A percentile compares a stretch with the other conserved stretches of the same genome.
phyloP scores from a whole-genome alignment of 92 coral and sea anemone genomes.

The Palythoa grandis region DNA sequence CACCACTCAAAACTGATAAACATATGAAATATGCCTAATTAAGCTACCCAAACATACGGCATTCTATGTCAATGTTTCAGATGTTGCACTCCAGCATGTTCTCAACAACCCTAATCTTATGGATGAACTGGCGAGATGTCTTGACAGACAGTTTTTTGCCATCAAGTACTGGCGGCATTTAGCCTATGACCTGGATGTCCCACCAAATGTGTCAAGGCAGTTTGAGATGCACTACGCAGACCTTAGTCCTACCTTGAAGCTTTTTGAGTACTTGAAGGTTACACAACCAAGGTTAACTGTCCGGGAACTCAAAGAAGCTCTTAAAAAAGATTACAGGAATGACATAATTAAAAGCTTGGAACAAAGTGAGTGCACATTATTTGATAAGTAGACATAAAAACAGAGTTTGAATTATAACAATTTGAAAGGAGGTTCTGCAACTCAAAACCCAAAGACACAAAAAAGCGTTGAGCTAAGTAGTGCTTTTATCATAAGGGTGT shows the following conservation, averaged over 20 bases:
- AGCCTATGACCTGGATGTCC: constrained; percentile 19
- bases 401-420: no score
- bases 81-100: not conserved
- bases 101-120: constrained; percentile 12
- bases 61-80: not conserved
- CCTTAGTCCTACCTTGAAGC: constrained; percentile 17
- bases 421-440: no score
- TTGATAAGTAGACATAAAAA: no score
- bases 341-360: not conserved
- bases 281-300: not conserved
- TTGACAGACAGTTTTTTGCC: not conserved
- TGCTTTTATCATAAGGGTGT: no score
- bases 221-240: constrained; percentile 10
- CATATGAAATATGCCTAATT: no score
- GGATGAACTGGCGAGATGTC: constrained; percentile 8
- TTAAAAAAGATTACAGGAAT: constrained; percentile 6
- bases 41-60: no score
- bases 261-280: constrained; percentile 5
- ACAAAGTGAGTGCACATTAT: not conserved
- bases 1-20: no score
- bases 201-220: constrained; percentile 17
- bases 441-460: no score
- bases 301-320: not conserved
- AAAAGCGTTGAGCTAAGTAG: no score
- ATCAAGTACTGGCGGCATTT: constrained; percentile 32